Base-by-base conservation (phyloP, 2,113 vertebrate species). In the Petromus typicus region DNA sequence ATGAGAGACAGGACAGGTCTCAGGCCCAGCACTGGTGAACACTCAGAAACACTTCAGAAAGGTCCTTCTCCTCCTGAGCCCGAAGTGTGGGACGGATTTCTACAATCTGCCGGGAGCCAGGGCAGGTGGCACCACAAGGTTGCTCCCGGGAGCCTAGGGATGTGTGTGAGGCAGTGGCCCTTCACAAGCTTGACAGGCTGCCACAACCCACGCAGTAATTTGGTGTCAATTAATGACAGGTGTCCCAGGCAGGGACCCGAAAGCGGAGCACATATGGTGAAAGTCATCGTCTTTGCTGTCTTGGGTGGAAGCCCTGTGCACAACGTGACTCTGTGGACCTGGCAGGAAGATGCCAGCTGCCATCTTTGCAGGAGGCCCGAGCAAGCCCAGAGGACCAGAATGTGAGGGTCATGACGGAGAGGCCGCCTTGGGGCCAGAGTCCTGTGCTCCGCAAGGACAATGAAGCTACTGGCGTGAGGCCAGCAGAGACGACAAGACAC, bases 11-110 rank as follows among this genome's bases (percentile, higher is more conserved):
- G 11, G 30, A 63, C 17, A 27, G 34, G 51, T 69, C 63, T 51
- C 25, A 18, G 25, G 2, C 43, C 32, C 7, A 2, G 34, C 2
- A 6, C 0, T 1, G 0, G 0, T 13, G 22, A 67, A 32, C 9
- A n/a, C 37, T 16, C 64, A 25, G n/a, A n/a, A n/a, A n/a, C n/a
- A n/a, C n/a, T n/a, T n/a, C n/a, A 45, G 37, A 18, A 45, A 48
- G 43, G 30, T 17, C 63, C 4, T 0, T 30, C 56, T 71, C 75
- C 23, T 71, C 22, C 23, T 17, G 25, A 88, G 45, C 27, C 71
- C 7, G 22, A 71, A 61, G 43, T 18, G 8, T 14, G 34, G 22
- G 90, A 34, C 6, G 32, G 6, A 40, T 64, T 57, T 78, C n/a
- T 32, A 34, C 10, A 16, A 1, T 32, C 67, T 43, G 7, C 84